Evolutionary conservation across 1,140 invertebrate genomes (phyloP), one percentile per base, ranked within the genome.

Genomic region (Alviniconcha marisindica): DNA sequence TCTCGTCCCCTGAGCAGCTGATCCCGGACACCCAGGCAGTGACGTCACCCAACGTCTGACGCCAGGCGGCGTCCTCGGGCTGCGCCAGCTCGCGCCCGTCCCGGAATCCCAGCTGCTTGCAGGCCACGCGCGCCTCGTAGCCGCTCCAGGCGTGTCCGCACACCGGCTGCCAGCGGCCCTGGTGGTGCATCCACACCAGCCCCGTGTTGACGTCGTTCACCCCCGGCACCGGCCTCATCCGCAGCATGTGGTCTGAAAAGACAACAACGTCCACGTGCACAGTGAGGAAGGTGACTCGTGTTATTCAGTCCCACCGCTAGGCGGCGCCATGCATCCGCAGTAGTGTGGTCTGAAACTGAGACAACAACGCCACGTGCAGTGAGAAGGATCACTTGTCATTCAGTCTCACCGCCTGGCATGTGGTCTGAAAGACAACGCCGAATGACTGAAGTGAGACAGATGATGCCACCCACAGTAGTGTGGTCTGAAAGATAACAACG

Each of bases 71-170:
- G 44, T 54, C 10, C 42, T 77, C 74, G 5, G 36, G 18, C 21
- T 60, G 36, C 12, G 36, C 51, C n/a, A 82, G 60, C 77, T 85
- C 82, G 33, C 84, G 44, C 0, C 88, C 89, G 60, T 85, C 82
- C 36, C 40, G 60, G 71, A 83, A 88, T 10, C 89, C 88, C 36
- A 90, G 63, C 81, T 90, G 89, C 24, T 83, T 78, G 93, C 97
- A 99, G 14, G 97, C 96, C 3, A 98, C 96, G n/a, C 94, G 92
- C 0, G 96, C 97, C 84, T 98, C 97, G 21, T 94, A 92, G 38
- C 95, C 91, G 89, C 98, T 97, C 97, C 97, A 98, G 91, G 97
- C 97, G 89, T 98, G 97, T 89, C 98, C 97, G 90, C 97, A 98
- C 21, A 98, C 94, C 18, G 96, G 95, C 18, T 97, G 97, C 97